Conservation (phyloP, 2,797 vertebrate genomes). For the Dermochelys coriacea region DNA sequence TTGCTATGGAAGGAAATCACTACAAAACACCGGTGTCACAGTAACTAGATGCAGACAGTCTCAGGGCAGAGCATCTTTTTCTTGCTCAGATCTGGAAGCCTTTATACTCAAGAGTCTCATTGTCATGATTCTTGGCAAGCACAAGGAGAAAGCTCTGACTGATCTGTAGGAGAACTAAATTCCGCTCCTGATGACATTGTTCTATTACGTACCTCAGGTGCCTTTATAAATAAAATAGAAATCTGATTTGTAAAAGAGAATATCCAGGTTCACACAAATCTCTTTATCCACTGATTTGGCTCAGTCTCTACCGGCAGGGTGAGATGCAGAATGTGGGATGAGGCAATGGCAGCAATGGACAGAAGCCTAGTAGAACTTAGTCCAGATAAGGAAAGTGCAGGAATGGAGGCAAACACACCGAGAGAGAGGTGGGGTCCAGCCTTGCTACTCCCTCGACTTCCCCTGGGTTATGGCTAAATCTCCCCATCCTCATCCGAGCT, state of each 20-base stretch:
- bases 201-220: conserved; percentile 63
- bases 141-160: conserved; percentile 51
- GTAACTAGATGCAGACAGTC: conserved; percentile 26
- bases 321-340: conserved; percentile 22
- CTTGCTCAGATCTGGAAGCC: conserved; percentile 22
- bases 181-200: conserved; percentile 71
- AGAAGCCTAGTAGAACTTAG: not conserved
- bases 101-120: conserved; percentile 22
- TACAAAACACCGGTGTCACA: conserved; percentile 51
- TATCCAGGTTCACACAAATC: conserved; percentile 45
- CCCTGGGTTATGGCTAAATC: conserved; percentile 69
- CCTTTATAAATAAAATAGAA: conserved; percentile 79
- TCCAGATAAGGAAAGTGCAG: conserved; percentile 41
- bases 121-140: conserved; percentile 35
- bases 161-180: conserved; percentile 73
- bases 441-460: conserved; percentile 28
- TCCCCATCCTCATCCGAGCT: conserved; percentile 79
- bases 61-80: conserved; percentile 32
- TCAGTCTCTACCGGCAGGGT: conserved; percentile 59
- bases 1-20: conserved; percentile 37
- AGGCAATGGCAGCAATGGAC: conserved; percentile 58
- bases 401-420: not conserved
- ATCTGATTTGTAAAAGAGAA: conserved; percentile 32
- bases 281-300: conserved; percentile 28
- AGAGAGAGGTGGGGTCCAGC: conserved; percentile 57